phyloP scores from a whole-genome alignment of 2,888 invertebrate species.

The Monochamus alternatus region DNA sequence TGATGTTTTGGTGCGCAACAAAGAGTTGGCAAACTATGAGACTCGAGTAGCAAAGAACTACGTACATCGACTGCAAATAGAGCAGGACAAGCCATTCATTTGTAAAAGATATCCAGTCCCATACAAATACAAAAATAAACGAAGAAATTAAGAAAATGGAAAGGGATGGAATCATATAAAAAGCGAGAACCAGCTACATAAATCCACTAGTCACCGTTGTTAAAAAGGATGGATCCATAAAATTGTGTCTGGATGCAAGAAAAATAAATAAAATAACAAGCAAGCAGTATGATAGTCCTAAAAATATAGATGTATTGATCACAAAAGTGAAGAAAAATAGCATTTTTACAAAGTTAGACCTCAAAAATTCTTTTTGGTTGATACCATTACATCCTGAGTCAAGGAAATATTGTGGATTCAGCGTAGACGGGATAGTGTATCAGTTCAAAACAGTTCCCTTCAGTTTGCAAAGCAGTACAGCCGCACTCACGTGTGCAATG shows the following conservation, averaged over 20 bases:
- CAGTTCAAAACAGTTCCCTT: slow-evolving; percentile 58
- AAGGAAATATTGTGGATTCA: slow-evolving; percentile 59
- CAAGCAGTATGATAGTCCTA: not conserved
- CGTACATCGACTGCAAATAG: not conserved
- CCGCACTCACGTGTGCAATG: slow-evolving; percentile 34
- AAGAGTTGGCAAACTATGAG: not conserved
- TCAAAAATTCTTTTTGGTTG: slow-evolving; percentile 42
- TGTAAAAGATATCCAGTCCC: not conserved
- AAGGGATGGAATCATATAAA: not conserved
- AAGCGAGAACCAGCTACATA: not conserved
- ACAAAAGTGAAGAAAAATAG: slow-evolving; percentile 14
- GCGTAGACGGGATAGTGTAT: slow-evolving; percentile 49
- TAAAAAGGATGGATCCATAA: not conserved
- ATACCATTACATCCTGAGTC: slow-evolving; percentile 38
- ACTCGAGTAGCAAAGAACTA: not conserved
- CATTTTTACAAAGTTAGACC: slow-evolving; percentile 37
- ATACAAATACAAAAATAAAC: not conserved
- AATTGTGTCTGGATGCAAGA: slow-evolving; percentile 11
- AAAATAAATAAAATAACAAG: not conserved
- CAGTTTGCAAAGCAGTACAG: slow-evolving; percentile 57
- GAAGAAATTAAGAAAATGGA: not conserved
- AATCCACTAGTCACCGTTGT: not conserved
- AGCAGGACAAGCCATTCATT: not conserved
- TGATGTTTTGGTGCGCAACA: not conserved
- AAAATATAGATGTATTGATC: slow-evolving; percentile 1